Evolutionary conservation across 2,113 vertebrate genomes (phyloP).

Genomic region (Chiloscyllium plagiosum): DNA sequence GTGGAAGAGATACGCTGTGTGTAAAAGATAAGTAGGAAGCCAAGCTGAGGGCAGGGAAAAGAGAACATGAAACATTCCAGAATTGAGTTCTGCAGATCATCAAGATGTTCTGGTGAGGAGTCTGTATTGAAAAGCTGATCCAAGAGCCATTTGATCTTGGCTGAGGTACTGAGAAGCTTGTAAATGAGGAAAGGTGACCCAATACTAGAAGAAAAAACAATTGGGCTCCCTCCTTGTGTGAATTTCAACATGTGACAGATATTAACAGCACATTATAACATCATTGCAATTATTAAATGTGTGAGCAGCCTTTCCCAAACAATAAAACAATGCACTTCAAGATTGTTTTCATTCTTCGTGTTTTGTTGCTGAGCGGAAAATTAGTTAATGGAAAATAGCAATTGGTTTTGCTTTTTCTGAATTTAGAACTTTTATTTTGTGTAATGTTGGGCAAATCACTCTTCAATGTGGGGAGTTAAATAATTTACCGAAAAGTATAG

Average conservation of each 20-base stretch:
- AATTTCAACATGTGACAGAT: neutral
- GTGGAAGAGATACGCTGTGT: too few species aligned
- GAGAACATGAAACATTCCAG: neutral
- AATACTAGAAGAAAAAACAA: neutral
- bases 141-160: neutral
- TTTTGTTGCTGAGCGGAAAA: neutral
- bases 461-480: neutral
- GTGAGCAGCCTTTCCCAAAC: neutral
- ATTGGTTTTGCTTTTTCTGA: slow-evolving; percentile 39
- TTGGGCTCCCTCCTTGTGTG: neutral
- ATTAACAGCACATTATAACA: neutral
- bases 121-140: neutral
- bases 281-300: neutral
- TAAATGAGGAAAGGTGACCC: neutral
- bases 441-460: neutral
- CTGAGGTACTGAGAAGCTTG: neutral
- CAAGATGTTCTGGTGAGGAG: neutral
- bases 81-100: neutral
- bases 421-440: slow-evolving; percentile 42
- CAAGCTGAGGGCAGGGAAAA: neutral
- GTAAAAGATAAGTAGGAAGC: too few species aligned
- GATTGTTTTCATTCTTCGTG: neutral
- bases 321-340: neutral
- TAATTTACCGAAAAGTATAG: neutral
- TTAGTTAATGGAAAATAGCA: neutral